These are phyloP conservation scores for Zaprionus tsacasi DNA, from an alignment of 1,140 invertebrate species.

Conservation along the genomic window DNA sequence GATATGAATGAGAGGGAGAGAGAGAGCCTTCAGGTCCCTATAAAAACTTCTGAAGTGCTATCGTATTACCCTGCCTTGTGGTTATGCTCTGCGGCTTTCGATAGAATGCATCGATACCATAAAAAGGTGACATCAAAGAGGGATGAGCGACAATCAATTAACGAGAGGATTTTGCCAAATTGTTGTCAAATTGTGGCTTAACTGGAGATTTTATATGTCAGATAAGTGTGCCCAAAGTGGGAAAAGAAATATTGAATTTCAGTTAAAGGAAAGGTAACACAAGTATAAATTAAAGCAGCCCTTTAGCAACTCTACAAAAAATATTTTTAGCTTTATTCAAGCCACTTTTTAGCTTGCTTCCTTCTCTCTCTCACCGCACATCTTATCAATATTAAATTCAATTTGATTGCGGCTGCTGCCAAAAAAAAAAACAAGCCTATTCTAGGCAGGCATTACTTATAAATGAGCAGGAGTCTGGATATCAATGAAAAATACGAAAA, in stretches of 20 bases:
- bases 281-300: neutral
- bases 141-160: slow-evolving; percentile 1
- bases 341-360: neutral
- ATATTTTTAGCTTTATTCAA: neutral
- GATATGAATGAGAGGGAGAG: neutral
- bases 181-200: neutral
- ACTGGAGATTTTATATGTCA: neutral
- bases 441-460: slow-evolving; percentile 11
- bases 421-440: slow-evolving; percentile 12
- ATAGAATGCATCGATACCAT: slow-evolving; percentile 6
- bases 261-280: neutral
- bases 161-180: neutral
- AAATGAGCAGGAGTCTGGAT: slow-evolving; percentile 8
- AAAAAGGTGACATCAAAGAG: neutral
- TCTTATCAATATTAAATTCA: slow-evolving; percentile 76
- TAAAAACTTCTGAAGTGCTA: neutral
- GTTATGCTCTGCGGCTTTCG: neutral
- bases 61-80: neutral
- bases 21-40: neutral
- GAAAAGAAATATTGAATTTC: neutral
- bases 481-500: slow-evolving; percentile 7
- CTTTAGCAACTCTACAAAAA: neutral
- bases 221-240: neutral
- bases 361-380: neutral
- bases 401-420: slow-evolving; percentile 65